Base-by-base conservation (phyloP, 1,140 invertebrate genomes). In the Arctopsyche grandis region DNA sequence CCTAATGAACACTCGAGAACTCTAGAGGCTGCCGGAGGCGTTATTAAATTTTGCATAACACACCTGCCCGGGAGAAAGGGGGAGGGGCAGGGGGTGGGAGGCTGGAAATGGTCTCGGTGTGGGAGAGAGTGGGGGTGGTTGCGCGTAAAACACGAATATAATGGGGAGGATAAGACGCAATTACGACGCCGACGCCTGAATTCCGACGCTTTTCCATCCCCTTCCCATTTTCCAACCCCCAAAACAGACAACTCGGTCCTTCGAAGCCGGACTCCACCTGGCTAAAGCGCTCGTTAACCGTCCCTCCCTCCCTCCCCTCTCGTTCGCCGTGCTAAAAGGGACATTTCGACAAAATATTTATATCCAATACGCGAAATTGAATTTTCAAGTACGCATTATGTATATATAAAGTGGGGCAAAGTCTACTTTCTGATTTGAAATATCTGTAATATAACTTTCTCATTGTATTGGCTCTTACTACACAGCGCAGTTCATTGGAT, bases 31-130 rank as follows among this genome's bases (percentile, higher is more conserved):
- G 29, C 29, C 29, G n/a, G 78, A 46, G 75, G 69, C 71, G 78
- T 79, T 79, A 79, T 79, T 79, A 79, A 79, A 79, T 79, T 79
- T 79, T 63, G 71, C 78, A 79, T 79, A 66, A 69, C 78, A 69
- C 78, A 79, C 78, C 78, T 79, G 75, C 26, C 16, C 38, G 48
- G 10, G 10, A 29, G n/a, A 5, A 38, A 12, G 52, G 44, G 16
- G 29, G 29, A 4, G 29, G 29, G 1, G 7, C 7, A 10, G n/a
- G 38, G 63, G 38, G 29, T 14, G 5, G 10, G 22, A 63, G 63
- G 1, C 69, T 29, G 22, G n/a, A 75, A 56, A 56, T 56, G n/a
- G n/a, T n/a, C n/a, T n/a, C n/a, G n/a, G n/a, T n/a, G n/a, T n/a
- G n/a, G 29, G 29, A 7, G 29, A 7, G 29, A 38, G 7, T 38